Percentiles rank a stretch among this genome's conserved stretches.
Conservation (phyloP, 2,113 vertebrate genomes). For the Parus major region DNA sequence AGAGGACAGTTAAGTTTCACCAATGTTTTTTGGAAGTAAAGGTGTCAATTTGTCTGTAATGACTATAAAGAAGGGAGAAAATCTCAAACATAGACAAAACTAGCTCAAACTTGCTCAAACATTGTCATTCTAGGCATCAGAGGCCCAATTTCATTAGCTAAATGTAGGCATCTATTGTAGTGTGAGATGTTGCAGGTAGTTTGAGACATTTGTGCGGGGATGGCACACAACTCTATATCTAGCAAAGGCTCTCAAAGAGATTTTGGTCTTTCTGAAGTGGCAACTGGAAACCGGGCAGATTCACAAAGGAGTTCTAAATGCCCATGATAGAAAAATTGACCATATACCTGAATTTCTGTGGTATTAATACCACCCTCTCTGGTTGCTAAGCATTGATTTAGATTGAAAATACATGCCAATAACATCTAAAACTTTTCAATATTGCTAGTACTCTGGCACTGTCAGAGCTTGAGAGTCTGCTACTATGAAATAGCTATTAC, state of each 20-base stretch:
- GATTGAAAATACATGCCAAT: neutral
- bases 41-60: neutral
- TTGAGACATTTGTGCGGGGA: neutral
- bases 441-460: neutral
- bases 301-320: neutral
- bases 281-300: neutral
- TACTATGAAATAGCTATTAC: neutral
- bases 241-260: neutral
- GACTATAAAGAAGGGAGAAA: neutral
- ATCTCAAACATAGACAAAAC: neutral
- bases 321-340: neutral
- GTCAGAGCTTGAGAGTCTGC: neutral
- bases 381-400: neutral
- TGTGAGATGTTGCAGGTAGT: neutral
- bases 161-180: neutral
- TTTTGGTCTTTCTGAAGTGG: neutral
- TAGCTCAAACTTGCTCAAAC: no score
- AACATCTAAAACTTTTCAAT: neutral
- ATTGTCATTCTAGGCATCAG: neutral
- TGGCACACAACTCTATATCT: neutral
- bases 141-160: neutral
- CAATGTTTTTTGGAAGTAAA: neutral
- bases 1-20: neutral
- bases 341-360: neutral
- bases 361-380: neutral